Evolutionary conservation across 2,113 vertebrate species (phyloP), one percentile per base, ranked within the genome.

Genomic region (Speoplatyrhinus poulsoni): DNA sequence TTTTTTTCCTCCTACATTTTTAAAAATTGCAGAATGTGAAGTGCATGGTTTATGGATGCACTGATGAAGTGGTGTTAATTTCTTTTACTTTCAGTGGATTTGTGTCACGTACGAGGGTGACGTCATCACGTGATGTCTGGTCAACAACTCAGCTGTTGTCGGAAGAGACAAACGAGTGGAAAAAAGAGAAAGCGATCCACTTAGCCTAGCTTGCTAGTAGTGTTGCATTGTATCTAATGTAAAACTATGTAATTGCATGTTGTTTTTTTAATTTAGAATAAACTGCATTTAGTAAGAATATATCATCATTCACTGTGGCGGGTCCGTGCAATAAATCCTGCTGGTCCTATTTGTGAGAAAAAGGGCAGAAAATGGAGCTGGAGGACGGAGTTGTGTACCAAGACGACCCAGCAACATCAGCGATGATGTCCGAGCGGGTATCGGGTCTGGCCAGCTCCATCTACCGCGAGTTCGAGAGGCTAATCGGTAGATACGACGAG

Each of bases 371-470:
- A 85, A 93, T 93, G 92, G 92, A 93, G 90, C 86, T 93, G 86
- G 92, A 93, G 74, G 96, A 98, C 93, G 96, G 97, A 86, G 95
- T 95, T 73, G 95, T 96, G 76, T 95, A 97, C 92, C 95, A 96
- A 92, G 96, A 98, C 82, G 96, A 98, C 92, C 95, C 95, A 84
- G 96, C 95, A 84, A 96, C 96, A 16, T 94, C 95, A 73, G 95
- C 96, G 66, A 93, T 98, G 84, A 98, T 98, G 96, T 98, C 96
- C 69, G 96, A 98, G 90, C 94, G 96, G 65, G 96, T 98, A 11
- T 98, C 96, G 82, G 96, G 96, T 93, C 95, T 98, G 89, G 96
- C 96, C 79, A 95, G 89, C 92, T 96, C 95, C 85, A 98, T 98
- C 87, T 98, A 98, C 94, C 95, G 96, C 67, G 96, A 98, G 90